Evolutionary conservation across 2,888 invertebrate species (phyloP).

Genomic region (Neoaliturus tenellus): DNA sequence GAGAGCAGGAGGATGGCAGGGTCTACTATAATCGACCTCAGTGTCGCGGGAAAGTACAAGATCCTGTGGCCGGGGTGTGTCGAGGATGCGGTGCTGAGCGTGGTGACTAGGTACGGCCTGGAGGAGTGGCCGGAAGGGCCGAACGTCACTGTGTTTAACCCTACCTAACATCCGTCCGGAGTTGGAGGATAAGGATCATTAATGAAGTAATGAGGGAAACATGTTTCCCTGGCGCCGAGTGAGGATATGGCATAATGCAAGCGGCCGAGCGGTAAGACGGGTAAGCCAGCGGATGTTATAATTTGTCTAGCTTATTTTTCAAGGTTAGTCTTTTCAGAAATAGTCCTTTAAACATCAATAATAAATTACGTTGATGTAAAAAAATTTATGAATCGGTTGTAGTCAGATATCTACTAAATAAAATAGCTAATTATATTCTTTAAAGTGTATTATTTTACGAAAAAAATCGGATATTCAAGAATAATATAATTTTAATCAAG

Average conservation of each 20-base stretch:
- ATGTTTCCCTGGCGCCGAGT: background rate
- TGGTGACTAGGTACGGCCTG: background rate
- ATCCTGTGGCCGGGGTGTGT: conserved; percentile 39
- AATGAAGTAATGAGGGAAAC: background rate
- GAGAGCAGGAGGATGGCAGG: conserved; percentile 12
- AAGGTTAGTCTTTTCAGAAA: too few relatives aligned
- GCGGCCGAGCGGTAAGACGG: background rate
- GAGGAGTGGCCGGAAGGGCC: conserved; percentile 34
- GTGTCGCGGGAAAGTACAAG: conserved; percentile 21
- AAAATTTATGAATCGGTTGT: too few relatives aligned
- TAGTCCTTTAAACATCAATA: too few relatives aligned
- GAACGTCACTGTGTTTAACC: conserved; percentile 24
- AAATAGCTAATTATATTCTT: too few relatives aligned
- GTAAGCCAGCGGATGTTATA: too few relatives aligned
- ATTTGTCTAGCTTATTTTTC: too few relatives aligned
- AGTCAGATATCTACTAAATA: too few relatives aligned
- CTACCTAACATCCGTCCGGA: background rate
- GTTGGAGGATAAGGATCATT: background rate
- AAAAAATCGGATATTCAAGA: too few relatives aligned
- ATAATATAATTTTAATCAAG: too few relatives aligned
- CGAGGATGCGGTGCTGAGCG: conserved; percentile 5
- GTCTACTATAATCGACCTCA: conserved; percentile 1
- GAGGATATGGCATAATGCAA: background rate
- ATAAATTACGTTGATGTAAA: too few relatives aligned
- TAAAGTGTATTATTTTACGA: too few relatives aligned